Conservation (phyloP, 2,888 invertebrate genomes). For the Epinotia demarniana region DNA sequence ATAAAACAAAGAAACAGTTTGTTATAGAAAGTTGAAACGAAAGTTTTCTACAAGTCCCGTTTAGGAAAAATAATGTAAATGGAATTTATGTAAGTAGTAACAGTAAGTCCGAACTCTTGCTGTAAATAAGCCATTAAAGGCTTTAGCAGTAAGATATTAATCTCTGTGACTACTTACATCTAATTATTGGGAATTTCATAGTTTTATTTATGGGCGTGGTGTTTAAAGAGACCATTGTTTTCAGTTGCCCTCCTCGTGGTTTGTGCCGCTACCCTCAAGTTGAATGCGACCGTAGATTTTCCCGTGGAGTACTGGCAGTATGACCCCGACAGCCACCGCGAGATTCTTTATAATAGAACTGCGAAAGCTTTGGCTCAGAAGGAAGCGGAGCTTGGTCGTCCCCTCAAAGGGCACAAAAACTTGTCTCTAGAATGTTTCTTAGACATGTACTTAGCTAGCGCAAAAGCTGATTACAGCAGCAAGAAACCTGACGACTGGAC, state of each 20-base stretch:
- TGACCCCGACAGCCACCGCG: not conserved
- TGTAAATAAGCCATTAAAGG: no score
- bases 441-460: not conserved
- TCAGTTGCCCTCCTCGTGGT: conserved; percentile 5
- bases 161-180: no score
- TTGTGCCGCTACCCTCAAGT: not conserved
- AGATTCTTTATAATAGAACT: not conserved
- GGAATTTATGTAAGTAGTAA: no score
- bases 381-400: not conserved
- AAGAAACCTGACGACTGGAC: not conserved
- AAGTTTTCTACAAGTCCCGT: no score
- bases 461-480: not conserved
- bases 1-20: no score
- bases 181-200: no score
- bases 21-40: no score
- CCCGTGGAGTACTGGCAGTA: not conserved
- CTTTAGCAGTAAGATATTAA: no score
- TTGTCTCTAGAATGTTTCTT: conserved; percentile 6
- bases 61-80: no score
- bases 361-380: not conserved
- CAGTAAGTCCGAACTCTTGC: no score
- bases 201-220: no score
- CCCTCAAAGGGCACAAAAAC: not conserved
- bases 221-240: conserved; percentile 17
- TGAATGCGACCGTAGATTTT: not conserved